These are phyloP conservation scores for Anguilla obscura DNA, from an alignment of 2,797 vertebrate species.

Conservation along the genomic window DNA sequence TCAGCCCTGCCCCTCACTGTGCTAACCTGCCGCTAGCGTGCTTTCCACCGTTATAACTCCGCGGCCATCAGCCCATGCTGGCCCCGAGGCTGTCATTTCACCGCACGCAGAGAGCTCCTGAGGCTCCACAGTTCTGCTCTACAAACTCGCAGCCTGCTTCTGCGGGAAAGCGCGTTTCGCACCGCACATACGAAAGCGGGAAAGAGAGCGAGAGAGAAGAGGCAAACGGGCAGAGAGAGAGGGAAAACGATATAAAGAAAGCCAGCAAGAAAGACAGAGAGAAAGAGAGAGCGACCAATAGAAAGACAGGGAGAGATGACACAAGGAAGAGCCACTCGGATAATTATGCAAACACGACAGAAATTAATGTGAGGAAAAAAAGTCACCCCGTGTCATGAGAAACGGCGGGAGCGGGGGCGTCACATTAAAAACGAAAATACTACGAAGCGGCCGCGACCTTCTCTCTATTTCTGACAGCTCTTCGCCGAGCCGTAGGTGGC, in stretches of 20 bases:
- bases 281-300: background rate
- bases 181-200: background rate
- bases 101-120: slow-evolving; percentile 38
- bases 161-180: background rate
- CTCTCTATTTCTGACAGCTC: background rate
- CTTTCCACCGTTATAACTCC: slow-evolving; percentile 70
- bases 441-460: background rate
- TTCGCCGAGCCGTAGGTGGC: background rate
- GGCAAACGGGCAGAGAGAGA: background rate
- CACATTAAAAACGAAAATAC: background rate
- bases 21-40: slow-evolving; percentile 68
- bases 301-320: slow-evolving; percentile 25
- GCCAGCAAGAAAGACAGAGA: background rate
- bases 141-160: slow-evolving; percentile 57
- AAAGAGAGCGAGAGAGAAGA: background rate
- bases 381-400: background rate
- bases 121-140: slow-evolving; percentile 57
- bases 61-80: slow-evolving; percentile 55
- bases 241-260: background rate
- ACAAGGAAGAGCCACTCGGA: slow-evolving; percentile 31
- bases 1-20: slow-evolving; percentile 55
- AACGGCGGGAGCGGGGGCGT: background rate
- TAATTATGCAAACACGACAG: background rate
- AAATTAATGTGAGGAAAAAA: background rate
- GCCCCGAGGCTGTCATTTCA: slow-evolving; percentile 59